Percentiles rank a stretch among this genome's conserved stretches.
Conservation (phyloP, 2,113 vertebrate genomes). For the Circaetus cinerascens region DNA sequence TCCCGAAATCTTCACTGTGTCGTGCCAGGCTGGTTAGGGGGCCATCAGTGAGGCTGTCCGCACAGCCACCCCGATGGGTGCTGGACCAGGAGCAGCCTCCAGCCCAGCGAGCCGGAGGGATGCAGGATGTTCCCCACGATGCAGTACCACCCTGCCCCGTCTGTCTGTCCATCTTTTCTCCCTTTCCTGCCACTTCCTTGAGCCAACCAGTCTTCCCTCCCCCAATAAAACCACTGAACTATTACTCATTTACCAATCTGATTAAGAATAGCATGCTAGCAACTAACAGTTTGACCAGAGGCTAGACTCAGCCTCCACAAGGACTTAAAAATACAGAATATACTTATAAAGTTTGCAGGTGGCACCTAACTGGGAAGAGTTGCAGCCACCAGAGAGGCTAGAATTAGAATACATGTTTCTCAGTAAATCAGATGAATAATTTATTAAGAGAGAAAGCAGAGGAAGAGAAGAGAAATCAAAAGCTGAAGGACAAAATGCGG, state of each 20-base stretch:
- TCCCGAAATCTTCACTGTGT: background rate
- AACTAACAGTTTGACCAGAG: background rate
- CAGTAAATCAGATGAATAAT: background rate
- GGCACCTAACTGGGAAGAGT: background rate
- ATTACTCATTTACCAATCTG: conserved; percentile 52
- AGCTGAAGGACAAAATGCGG: background rate
- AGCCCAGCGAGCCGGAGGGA: background rate
- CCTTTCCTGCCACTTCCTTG: background rate
- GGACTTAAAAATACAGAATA: background rate
- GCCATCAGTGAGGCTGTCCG: background rate
- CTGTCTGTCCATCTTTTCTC: background rate
- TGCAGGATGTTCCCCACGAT: accelerated
- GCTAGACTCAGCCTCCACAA: background rate
- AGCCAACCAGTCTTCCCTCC: background rate
- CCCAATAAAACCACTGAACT: background rate
- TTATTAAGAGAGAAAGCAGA: background rate
- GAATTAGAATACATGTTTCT: background rate
- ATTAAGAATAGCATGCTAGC: background rate
- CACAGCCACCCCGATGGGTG: background rate
- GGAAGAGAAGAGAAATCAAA: background rate
- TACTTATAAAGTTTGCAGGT: background rate
- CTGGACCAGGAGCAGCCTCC: background rate
- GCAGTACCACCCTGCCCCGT: background rate
- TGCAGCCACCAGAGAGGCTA: background rate
- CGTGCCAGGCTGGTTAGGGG: accelerated